Evolutionary conservation across 37 sponge, comb jelly and placozoan genomes (phyloP).

Genomic region (Cladorhizidae sp.): DNA sequence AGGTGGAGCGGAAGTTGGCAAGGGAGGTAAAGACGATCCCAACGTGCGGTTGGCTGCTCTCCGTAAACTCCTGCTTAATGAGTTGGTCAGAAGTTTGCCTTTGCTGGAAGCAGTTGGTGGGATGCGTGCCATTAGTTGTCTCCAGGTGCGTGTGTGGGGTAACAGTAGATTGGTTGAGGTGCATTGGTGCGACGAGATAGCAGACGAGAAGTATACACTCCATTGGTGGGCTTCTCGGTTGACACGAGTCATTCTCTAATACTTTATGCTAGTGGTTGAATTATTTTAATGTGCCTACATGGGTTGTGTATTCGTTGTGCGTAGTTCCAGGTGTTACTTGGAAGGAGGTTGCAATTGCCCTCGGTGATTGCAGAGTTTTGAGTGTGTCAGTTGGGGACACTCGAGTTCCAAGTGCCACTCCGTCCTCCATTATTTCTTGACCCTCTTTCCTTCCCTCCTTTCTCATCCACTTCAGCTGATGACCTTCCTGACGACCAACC

Average conservation of each 20-base stretch:
- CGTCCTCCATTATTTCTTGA: background rate
- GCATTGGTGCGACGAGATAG: background rate
- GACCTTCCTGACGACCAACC: conserved; percentile 24
- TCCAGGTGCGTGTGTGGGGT: conserved; percentile 66
- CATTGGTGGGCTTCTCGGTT: too few species aligned
- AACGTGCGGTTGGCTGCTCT: conserved; percentile 19
- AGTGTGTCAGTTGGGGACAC: background rate
- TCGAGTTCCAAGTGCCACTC: background rate
- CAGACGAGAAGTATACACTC: too few species aligned
- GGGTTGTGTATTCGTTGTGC: too few species aligned
- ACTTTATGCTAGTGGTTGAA: too few species aligned
- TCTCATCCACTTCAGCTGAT: conserved; percentile 33
- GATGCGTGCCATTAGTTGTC: conserved; percentile 53
- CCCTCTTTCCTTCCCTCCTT: background rate
- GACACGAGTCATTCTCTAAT: too few species aligned
- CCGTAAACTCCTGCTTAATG: conserved; percentile 40
- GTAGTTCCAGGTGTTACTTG: too few species aligned
- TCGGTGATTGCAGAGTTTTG: too few species aligned
- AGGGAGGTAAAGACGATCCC: background rate
- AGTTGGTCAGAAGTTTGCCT: conserved; percentile 40
- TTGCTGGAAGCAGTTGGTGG: conserved; percentile 62
- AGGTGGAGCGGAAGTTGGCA: background rate
- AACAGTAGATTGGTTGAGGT: background rate
- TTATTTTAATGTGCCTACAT: too few species aligned
- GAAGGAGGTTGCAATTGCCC: too few species aligned